These are phyloP conservation scores for Desmodus rotundus DNA, from an alignment of 2,113 vertebrate genomes.

Conservation along the genomic window DNA sequence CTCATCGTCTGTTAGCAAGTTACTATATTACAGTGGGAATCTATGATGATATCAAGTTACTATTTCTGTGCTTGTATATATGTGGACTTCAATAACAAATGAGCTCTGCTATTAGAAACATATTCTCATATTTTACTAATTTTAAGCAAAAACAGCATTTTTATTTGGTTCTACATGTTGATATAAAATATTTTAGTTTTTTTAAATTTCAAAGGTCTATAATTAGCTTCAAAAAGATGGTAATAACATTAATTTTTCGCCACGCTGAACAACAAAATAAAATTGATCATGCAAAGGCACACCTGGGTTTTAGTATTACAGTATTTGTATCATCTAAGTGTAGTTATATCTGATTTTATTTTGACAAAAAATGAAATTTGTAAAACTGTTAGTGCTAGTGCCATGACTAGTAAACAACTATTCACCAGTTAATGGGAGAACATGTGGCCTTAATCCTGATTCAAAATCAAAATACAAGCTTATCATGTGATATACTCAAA, in stretches of 20 bases:
- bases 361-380: background rate
- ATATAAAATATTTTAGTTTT: background rate
- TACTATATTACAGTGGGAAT: background rate
- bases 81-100: background rate
- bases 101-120: background rate
- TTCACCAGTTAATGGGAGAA: background rate
- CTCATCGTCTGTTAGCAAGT: background rate
- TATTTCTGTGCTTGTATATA: background rate
- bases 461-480: background rate
- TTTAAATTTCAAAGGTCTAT: background rate
- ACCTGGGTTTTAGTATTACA: background rate
- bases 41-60: background rate
- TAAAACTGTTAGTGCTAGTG: background rate
- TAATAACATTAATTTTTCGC: background rate
- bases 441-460: background rate
- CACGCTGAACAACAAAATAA: background rate
- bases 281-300: background rate
- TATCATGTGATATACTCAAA: background rate
- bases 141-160: background rate
- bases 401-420: background rate
- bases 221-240: background rate
- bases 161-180: background rate
- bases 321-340: background rate
- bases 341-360: background rate
- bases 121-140: background rate